Percentiles rank a stretch among this genome's conserved stretches.
These are phyloP conservation scores for Corythoichthys intestinalis DNA, from an alignment of 2,113 vertebrate species.

Conservation along the genomic window DNA sequence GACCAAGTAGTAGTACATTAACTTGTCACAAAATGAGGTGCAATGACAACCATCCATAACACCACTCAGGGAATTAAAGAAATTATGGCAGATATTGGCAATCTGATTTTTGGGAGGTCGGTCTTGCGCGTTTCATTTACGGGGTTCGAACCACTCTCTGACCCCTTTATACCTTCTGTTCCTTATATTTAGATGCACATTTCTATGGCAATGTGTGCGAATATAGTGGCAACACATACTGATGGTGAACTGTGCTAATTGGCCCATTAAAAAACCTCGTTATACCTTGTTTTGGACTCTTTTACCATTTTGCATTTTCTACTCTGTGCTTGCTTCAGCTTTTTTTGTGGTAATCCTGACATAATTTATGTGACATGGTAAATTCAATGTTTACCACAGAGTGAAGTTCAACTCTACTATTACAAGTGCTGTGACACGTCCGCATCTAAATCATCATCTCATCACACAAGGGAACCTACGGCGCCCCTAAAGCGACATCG, in stretches of 20 bases:
- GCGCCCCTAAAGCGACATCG: background rate
- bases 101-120: too few species aligned
- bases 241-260: too few species aligned
- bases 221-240: too few species aligned
- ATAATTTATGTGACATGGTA: slow-evolving; percentile 6
- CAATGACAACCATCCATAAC: background rate
- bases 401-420: slow-evolving; percentile 14
- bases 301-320: background rate
- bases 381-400: slow-evolving; percentile 17
- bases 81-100: too few species aligned
- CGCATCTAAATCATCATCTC: slow-evolving; percentile 3
- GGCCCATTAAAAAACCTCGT: too few species aligned
- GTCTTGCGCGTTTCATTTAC: too few species aligned
- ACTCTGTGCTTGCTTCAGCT: slow-evolving; percentile 17
- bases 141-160: too few species aligned
- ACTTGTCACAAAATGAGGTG: background rate
- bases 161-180: too few species aligned
- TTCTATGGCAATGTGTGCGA: too few species aligned
- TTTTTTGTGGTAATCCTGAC: background rate
- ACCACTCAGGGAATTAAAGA: background rate
- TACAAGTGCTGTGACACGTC: slow-evolving; percentile 22
- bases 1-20: background rate
- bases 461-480: slow-evolving; percentile 7
- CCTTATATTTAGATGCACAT: too few species aligned
- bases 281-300: too few species aligned